Evolutionary conservation across 2,888 invertebrate genomes (phyloP).

Genomic region (Leptinotarsa haldemani): DNA sequence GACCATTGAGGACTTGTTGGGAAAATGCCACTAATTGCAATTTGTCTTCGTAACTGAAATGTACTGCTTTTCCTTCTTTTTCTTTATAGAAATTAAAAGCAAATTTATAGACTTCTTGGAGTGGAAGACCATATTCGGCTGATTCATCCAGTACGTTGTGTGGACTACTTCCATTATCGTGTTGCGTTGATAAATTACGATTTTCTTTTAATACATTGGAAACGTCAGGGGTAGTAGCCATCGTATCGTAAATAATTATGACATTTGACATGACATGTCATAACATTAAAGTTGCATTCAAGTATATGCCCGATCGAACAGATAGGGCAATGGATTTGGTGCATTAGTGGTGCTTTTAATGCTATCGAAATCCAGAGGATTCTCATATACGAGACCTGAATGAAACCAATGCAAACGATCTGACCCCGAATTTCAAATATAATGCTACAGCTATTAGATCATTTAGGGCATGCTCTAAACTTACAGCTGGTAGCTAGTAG

Average conservation of each 20-base stretch:
- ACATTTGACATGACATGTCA: slow-evolving; percentile 24
- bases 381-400: too few relatives aligned
- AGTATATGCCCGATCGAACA: too few relatives aligned
- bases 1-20: slow-evolving; percentile 90
- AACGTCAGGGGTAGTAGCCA: slow-evolving; percentile 50
- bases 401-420: too few relatives aligned
- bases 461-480: too few relatives aligned
- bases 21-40: slow-evolving; percentile 91
- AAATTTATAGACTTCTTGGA: slow-evolving; percentile 87
- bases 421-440: too few relatives aligned
- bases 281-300: neutral
- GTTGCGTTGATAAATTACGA: slow-evolving; percentile 53
- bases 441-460: too few relatives aligned
- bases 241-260: slow-evolving; percentile 26
- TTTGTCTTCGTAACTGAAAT: slow-evolving; percentile 93
- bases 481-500: too few relatives aligned
- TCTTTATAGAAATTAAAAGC: slow-evolving; percentile 95
- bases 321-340: too few relatives aligned
- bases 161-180: slow-evolving; percentile 37
- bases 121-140: slow-evolving; percentile 75
- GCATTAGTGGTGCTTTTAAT: too few relatives aligned
- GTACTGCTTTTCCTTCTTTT: slow-evolving; percentile 97
- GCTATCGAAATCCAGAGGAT: too few relatives aligned
- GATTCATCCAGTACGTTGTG: slow-evolving; percentile 53
- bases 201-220: slow-evolving; percentile 58